Percentiles rank a stretch among this genome's conserved stretches.
phyloP scores from a whole-genome alignment of 1,140 invertebrate genomes.

The Leguminivora glycinivorella region DNA sequence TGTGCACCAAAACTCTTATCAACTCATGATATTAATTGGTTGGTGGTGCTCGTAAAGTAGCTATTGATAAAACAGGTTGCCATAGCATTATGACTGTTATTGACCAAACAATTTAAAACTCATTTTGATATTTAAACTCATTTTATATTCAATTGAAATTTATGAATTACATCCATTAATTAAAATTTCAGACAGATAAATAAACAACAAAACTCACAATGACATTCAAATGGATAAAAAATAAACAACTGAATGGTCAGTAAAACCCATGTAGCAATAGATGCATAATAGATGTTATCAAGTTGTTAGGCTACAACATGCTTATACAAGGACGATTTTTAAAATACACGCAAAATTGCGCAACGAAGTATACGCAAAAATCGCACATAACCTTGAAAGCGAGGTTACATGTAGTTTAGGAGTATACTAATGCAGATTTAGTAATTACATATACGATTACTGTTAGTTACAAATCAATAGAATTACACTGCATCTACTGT shows the following conservation, averaged over 20 bases:
- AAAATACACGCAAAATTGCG: constrained; percentile 49
- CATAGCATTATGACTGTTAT: constrained; percentile 17
- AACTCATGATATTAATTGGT: neutral
- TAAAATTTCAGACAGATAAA: too few relatives aligned
- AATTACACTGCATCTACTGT: constrained; percentile 9
- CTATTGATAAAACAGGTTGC: constrained; percentile 18
- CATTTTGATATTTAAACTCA: neutral
- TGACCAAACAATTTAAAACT: neutral
- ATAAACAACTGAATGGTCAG: neutral
- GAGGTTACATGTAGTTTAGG: constrained; percentile 51
- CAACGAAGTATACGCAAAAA: constrained; percentile 44
- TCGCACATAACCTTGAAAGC: constrained; percentile 50
- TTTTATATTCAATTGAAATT: neutral
- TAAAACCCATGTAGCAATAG: neutral
- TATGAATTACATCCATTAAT: too few relatives aligned
- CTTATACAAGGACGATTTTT: constrained; percentile 16
- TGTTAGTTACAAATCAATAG: constrained; percentile 22
- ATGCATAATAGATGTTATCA: neutral
- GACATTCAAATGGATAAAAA: too few relatives aligned
- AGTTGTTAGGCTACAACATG: neutral
- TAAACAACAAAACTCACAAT: too few relatives aligned
- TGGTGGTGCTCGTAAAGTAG: neutral
- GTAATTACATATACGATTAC: constrained; percentile 10
- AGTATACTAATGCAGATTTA: constrained; percentile 21
- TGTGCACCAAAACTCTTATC: constrained; percentile 1